phyloP scores from a whole-genome alignment of 2,888 invertebrate species.

The Rhyacophila evoluta region DNA sequence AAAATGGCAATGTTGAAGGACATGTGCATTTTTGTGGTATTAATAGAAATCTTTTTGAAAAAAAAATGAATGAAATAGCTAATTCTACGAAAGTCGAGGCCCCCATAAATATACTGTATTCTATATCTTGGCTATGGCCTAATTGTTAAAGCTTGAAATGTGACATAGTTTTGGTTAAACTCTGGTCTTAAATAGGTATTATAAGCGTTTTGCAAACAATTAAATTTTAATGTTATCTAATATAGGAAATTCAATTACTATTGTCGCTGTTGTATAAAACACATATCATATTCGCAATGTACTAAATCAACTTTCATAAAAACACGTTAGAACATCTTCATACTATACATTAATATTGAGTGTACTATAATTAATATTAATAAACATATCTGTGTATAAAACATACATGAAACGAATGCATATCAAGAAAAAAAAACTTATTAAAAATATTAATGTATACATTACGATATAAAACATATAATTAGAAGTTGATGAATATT shows the following conservation, averaged over 20 bases:
- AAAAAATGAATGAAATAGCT: too few relatives aligned
- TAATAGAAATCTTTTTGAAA: too few relatives aligned
- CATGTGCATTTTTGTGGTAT: too few relatives aligned
- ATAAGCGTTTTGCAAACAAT: neutral
- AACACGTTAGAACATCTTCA: conserved; percentile 56
- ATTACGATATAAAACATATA: conserved; percentile 35
- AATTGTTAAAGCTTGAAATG: neutral
- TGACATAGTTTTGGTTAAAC: neutral
- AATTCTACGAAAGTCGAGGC: too few relatives aligned
- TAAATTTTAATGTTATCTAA: neutral
- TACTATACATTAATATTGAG: conserved; percentile 57
- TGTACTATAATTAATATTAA: conserved; percentile 56
- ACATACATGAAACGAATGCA: conserved; percentile 58
- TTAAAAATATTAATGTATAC: conserved; percentile 46
- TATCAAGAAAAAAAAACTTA: conserved; percentile 33
- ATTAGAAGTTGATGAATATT: conserved; percentile 30
- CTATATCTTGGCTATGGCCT: neutral
- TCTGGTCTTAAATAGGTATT: neutral
- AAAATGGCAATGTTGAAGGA: too few relatives aligned
- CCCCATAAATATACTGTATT: too few relatives aligned
- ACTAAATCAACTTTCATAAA: conserved; percentile 32
- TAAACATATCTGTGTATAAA: conserved; percentile 60
- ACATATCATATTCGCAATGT: conserved; percentile 40
- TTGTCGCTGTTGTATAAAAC: conserved; percentile 7
- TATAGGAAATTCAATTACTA: neutral